Base-by-base conservation (phyloP, 2,888 invertebrate species). In the Drosophila pullipes region DNA sequence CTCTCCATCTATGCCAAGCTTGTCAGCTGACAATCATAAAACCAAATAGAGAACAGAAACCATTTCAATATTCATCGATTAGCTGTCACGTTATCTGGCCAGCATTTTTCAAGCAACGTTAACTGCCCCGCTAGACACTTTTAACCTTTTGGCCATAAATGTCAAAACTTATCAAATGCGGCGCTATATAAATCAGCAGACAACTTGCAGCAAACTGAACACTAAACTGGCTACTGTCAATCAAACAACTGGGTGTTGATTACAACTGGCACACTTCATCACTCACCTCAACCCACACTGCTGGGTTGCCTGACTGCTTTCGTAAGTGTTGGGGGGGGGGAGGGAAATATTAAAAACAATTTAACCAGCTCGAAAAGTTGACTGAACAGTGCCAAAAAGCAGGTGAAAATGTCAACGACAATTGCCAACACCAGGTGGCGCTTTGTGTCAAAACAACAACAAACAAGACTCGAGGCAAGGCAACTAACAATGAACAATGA, bases 391-490 rank as follows among this genome's bases (percentile, higher is more conserved):
- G 55, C 63, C 62, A 68, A 59, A 67, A 74, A 71, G 68, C 84
- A 89, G 78, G 83, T 75, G 82, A 83, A 74, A 82, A 82, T 83
- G 81, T 89, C 87, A 87, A 85, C 90, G 84, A 83, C 82, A 87
- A 87, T 87, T 85, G 85, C 79, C 74, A 68, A 39, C 76, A 77
- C 85, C 85, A 80, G 79, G 79, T 86, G 89, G 79, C 75, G 78
- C 54, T 53, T 37, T 52, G 55, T 60, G 60, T 49, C 49, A 41
- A 49, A 77, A 64, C 67, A 73, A 35, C 55, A 61, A 44, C 37
- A 68, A 54, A 76, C 64, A 66, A 53, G 69, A 73, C 31, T 58
- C 33, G 50, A 52, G 55, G 57, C 37, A n/a, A 30, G 37, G 37
- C 33, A 41, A 67, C 50, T 54, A 83, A 74, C 82, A 81, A 70